Conservation (phyloP, 2,113 vertebrate species). For the Perca fluviatilis region DNA sequence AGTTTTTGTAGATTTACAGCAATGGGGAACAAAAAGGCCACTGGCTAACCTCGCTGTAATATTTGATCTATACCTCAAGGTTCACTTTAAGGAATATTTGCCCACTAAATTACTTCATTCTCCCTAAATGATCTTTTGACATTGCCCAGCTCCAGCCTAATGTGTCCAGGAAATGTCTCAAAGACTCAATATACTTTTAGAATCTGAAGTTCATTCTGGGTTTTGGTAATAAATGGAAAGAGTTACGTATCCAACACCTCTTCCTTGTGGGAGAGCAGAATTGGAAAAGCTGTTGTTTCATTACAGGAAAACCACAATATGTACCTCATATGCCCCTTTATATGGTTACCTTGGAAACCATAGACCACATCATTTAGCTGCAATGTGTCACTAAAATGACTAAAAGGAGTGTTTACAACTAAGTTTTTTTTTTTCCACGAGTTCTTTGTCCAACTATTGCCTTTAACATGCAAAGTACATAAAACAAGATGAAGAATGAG, state of each 20-base stretch:
- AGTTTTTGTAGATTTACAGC: constrained; percentile 45
- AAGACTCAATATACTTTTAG: constrained; percentile 33
- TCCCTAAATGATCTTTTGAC: constrained; percentile 41
- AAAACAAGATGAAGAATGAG: constrained; percentile 13
- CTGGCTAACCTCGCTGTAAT: constrained; percentile 36
- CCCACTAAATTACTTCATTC: constrained; percentile 55
- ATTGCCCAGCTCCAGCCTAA: constrained; percentile 25
- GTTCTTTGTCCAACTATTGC: background rate
- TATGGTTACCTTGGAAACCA: constrained; percentile 23
- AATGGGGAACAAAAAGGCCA: constrained; percentile 50
- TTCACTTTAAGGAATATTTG: constrained; percentile 28
- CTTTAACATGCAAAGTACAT: background rate
- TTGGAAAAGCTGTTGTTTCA: constrained; percentile 55
- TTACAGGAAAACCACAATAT: constrained; percentile 46
- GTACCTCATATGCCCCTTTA: constrained; percentile 44
- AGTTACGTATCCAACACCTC: constrained; percentile 53
- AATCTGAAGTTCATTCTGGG: constrained; percentile 26
- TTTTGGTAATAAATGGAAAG: constrained; percentile 66
- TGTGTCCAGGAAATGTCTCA: constrained; percentile 45
- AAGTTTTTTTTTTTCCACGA: constrained; percentile 9
- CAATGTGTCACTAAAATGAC: constrained; percentile 15
- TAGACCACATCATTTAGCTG: constrained; percentile 7
- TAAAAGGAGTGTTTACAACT: constrained; percentile 30
- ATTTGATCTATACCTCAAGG: constrained; percentile 40
- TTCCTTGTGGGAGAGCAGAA: constrained; percentile 40